phyloP scores from a whole-genome alignment of 2,797 vertebrate genomes.

The Simalia tracyae region DNA sequence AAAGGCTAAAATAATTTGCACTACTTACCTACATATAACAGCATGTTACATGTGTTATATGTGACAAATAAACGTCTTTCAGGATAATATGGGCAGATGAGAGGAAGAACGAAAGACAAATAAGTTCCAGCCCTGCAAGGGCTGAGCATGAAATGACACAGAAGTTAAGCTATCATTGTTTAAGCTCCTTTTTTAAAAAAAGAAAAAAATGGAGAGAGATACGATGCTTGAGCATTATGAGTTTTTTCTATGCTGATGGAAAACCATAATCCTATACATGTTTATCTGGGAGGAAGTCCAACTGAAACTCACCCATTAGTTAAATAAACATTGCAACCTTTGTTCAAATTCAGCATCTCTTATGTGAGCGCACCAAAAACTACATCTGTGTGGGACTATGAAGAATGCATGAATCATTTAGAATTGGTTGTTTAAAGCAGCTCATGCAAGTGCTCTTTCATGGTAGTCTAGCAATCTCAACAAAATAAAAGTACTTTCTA shows the following conservation, averaged over 20 bases:
- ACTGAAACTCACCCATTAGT: not conserved
- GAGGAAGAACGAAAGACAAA: constrained; percentile 58
- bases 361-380: not conserved
- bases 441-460: not conserved
- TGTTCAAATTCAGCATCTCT: not conserved
- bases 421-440: not conserved
- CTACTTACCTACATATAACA: constrained; percentile 47
- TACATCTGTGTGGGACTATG: not conserved
- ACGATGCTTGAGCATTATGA: not conserved
- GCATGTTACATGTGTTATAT: not conserved
- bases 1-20: constrained; percentile 49
- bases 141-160: not conserved
- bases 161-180: not conserved
- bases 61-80: constrained; percentile 57
- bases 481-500: not conserved
- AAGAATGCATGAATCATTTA: not conserved
- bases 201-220: not conserved
- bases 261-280: not conserved
- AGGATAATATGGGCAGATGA: constrained; percentile 58
- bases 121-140: constrained; percentile 51
- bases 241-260: not conserved
- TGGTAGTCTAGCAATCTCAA: not conserved
- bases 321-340: not conserved
- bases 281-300: not conserved
- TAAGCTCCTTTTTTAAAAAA: not conserved